Percentiles rank a stretch among this genome's conserved stretches.
Evolutionary conservation across 2,888 invertebrate genomes (phyloP).

Genomic region (Acrocyrtus sp.): DNA sequence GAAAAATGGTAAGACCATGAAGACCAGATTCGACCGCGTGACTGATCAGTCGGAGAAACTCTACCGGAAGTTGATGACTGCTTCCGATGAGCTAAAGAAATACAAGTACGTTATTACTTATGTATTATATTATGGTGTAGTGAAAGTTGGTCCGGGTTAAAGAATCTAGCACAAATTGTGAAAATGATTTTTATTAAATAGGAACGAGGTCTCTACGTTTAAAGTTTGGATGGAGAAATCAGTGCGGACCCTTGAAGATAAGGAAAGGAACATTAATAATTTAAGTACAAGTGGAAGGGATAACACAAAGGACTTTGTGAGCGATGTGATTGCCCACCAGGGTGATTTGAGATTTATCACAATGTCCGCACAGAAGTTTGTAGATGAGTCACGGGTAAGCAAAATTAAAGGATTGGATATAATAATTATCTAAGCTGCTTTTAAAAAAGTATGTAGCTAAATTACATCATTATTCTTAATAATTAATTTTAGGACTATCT

Average conservation of each 20-base stretch:
- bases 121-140: constrained; percentile 39
- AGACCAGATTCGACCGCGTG: constrained; percentile 84
- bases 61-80: constrained; percentile 78
- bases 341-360: constrained; percentile 95
- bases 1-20: constrained; percentile 85
- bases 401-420: not conserved
- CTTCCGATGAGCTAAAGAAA: constrained; percentile 89
- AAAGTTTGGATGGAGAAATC: constrained; percentile 87
- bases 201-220: constrained; percentile 79
- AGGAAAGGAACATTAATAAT: constrained; percentile 83
- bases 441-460: not conserved
- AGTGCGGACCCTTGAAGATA: constrained; percentile 82
- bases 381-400: constrained; percentile 89
- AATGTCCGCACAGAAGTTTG: constrained; percentile 95
- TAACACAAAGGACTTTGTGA: constrained; percentile 87
- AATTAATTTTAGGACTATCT: constrained; percentile 80
- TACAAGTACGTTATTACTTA: constrained; percentile 71
- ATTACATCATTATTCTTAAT: constrained; percentile 8
- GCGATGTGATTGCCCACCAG: constrained; percentile 94
- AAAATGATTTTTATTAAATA: constrained; percentile 23
- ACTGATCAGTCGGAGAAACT: constrained; percentile 82
- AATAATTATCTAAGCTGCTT: not conserved
- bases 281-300: constrained; percentile 70
- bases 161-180: not conserved
- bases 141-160: not conserved